Base-by-base conservation (phyloP, 2,888 invertebrate species). In the Drosophila pegasa region DNA sequence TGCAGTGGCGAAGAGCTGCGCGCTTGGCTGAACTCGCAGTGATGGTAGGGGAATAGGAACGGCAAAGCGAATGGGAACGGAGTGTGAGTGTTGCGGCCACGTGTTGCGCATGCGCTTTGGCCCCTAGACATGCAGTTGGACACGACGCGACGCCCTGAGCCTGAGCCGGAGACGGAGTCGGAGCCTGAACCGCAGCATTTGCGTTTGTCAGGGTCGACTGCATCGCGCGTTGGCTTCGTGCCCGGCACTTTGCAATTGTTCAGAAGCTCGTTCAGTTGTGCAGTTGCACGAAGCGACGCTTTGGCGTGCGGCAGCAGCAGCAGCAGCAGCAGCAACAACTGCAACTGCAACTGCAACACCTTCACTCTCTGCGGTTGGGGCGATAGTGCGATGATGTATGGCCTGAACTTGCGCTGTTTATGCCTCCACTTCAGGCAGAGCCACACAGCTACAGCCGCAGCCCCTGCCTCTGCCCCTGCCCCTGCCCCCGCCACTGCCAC, bases 71-170 rank as follows among this genome's bases (percentile, higher is more conserved):
- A 64, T 29, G 47, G 50, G 70, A 37, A 59, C 25, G 54, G 62
- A 66, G 68, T 71, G 67, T 55, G 64, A 58, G 64, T 60, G 60
- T 40, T 50, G 78, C 55, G 71, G 88, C 88, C 91, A 91, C 90
- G 90, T 90, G 90, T 91, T 90, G 89, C 87, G 90, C 90, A 86
- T 90, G 90, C 90, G 90, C 89, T 72, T 78, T 77, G 51, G 78
- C 73, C 74, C 64, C 73, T 69, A 70, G 78, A 75, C 71, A 64
- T 52, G 59, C 51, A 74, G 76, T 75, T 71, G 73, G 77, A 74
- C 88, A 86, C 88, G 84, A 88, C 51, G 65, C 63, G 63, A 29
- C 78, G 80, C 88, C 87, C 78, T 71, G 66, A 73, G 74, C 56
- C 57, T 60, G 45, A 71, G 47, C 5, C 47, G 1, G 31, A 31